Percentiles rank a stretch among this genome's conserved stretches.
phyloP scores from a whole-genome alignment of 1,140 invertebrate genomes.

The Anastrepha obliqua region DNA sequence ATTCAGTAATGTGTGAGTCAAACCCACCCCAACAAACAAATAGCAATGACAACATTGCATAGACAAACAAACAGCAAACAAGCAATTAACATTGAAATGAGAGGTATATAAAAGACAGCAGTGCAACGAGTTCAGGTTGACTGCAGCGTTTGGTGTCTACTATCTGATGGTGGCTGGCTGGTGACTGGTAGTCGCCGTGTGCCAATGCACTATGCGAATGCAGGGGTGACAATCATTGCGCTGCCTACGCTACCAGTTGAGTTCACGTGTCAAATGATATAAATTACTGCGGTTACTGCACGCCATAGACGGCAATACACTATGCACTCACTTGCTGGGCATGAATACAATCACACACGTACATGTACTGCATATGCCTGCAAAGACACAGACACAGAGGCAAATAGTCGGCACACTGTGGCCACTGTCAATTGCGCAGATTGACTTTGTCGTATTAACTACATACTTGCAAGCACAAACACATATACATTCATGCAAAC shows the following conservation, averaged over 20 bases:
- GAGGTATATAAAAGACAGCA: background rate
- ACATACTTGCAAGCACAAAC: background rate
- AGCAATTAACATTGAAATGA: slow-evolving; percentile 20
- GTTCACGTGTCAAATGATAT: slow-evolving; percentile 69
- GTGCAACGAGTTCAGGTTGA: slow-evolving; percentile 37
- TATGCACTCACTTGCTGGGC: too few species aligned
- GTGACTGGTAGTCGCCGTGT: background rate
- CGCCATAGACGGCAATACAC: background rate
- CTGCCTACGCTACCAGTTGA: slow-evolving; percentile 55
- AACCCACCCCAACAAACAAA: slow-evolving; percentile 64
- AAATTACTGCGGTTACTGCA: slow-evolving; percentile 66
- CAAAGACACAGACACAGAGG: background rate
- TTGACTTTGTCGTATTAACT: slow-evolving; percentile 61
- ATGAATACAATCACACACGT: too few species aligned
- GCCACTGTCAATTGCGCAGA: slow-evolving; percentile 61
- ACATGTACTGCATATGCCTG: too few species aligned
- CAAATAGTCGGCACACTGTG: slow-evolving; percentile 49
- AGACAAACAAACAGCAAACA: slow-evolving; percentile 73
- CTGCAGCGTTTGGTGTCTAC: background rate
- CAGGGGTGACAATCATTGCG: background rate
- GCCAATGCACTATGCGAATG: background rate
- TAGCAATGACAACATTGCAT: slow-evolving; percentile 69
- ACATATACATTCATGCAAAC: background rate
- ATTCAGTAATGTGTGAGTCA: slow-evolving; percentile 53
- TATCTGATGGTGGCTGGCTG: background rate